Evolutionary conservation across 2,113 vertebrate genomes (phyloP).

Genomic region (Neolamprologus fasciatus): DNA sequence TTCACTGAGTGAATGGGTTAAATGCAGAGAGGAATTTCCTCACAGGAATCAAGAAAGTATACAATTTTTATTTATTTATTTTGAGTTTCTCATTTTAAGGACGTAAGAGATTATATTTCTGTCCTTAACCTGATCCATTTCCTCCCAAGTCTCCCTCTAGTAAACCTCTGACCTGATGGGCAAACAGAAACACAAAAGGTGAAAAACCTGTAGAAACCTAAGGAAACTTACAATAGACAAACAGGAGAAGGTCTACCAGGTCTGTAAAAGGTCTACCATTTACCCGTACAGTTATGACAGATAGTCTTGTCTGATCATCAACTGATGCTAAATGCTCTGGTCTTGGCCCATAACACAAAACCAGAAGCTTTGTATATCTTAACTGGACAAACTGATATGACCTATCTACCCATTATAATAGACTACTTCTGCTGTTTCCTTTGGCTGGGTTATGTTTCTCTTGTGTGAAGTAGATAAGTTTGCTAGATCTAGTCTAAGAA

Average conservation of each 20-base stretch:
- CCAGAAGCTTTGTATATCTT: background rate
- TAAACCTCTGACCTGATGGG: background rate
- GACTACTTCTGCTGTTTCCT: background rate
- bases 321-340: background rate
- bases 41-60: background rate
- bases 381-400: background rate
- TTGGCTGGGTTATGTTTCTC: background rate
- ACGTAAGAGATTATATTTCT: background rate
- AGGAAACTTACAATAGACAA: background rate
- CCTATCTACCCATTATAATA: background rate
- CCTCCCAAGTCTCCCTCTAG: background rate
- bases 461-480: background rate
- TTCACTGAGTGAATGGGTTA: background rate
- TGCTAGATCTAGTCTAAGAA: background rate
- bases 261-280: background rate
- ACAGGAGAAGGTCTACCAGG: background rate
- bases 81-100: background rate
- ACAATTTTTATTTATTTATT: background rate
- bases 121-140: background rate
- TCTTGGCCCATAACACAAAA: background rate
- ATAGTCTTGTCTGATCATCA: background rate
- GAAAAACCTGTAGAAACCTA: background rate
- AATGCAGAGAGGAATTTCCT: background rate
- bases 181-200: background rate
- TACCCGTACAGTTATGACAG: background rate